Evolutionary conservation across 2,888 invertebrate genomes (phyloP).

Genomic region (Gasteruption jaculator): DNA sequence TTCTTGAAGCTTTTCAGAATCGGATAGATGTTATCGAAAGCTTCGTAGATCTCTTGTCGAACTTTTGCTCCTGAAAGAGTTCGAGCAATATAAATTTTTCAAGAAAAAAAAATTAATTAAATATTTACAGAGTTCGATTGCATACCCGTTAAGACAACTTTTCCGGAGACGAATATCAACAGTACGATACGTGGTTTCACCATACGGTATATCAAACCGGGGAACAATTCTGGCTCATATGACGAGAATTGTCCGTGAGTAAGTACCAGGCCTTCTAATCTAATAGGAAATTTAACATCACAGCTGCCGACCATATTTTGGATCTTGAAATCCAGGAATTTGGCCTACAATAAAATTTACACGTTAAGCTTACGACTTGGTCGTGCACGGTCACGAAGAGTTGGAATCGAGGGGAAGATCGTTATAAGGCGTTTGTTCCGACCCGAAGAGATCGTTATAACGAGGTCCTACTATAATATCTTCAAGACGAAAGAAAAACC

Average conservation of each 20-base stretch:
- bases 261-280: slow-evolving; percentile 74
- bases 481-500: too few relatives aligned
- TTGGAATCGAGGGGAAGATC: too few relatives aligned
- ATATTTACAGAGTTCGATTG: slow-evolving; percentile 9
- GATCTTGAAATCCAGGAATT: slow-evolving; percentile 76
- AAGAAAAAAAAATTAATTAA: slow-evolving; percentile 3
- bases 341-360: slow-evolving; percentile 55
- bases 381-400: too few relatives aligned
- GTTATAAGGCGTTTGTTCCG: too few relatives aligned
- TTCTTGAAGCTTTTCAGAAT: slow-evolving; percentile 93
- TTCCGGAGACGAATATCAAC: slow-evolving; percentile 97
- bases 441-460: too few relatives aligned
- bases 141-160: slow-evolving; percentile 84
- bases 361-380: too few relatives aligned
- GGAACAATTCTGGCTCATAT: slow-evolving; percentile 98
- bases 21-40: slow-evolving; percentile 93
- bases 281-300: slow-evolving; percentile 81
- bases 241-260: slow-evolving; percentile 72
- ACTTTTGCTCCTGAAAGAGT: slow-evolving; percentile 81
- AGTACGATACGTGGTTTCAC: slow-evolving; percentile 94
- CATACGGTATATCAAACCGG: slow-evolving; percentile 98
- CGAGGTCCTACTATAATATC: too few relatives aligned
- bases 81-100: slow-evolving; percentile 11
- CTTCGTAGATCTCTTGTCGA: slow-evolving; percentile 88
- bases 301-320: slow-evolving; percentile 86